Conservation (phyloP, 64 coral and sea anemone genomes). For the Hydrozoanthus tunicans region DNA sequence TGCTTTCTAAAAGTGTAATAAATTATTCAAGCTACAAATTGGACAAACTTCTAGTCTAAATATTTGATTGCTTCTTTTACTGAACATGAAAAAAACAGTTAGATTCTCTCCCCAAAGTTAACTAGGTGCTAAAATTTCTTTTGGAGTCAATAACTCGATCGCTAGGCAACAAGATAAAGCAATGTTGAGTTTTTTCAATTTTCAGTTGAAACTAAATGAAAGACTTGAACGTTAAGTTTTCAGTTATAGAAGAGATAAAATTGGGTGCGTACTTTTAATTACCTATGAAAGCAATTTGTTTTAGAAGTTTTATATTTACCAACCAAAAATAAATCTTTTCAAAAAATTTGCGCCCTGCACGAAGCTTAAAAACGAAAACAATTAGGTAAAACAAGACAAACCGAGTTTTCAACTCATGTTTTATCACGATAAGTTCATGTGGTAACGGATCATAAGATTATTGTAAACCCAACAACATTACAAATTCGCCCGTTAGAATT, state of each 20-base stretch:
- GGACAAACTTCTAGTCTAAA: neutral
- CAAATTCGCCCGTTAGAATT: neutral
- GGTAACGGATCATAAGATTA: neutral
- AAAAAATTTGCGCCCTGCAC: neutral
- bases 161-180: too few species aligned
- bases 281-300: slow-evolving; percentile 15
- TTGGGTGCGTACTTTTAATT: slow-evolving; percentile 20
- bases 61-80: neutral
- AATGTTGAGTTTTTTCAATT: neutral
- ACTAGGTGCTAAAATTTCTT: neutral
- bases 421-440: neutral
- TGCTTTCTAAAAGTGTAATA: neutral
- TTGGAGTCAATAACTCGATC: neutral
- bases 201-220: neutral
- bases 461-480: neutral
- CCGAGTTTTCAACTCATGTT: neutral
- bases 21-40: slow-evolving; percentile 36
- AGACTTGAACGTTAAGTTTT: neutral
- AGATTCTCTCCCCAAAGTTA: neutral
- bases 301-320: slow-evolving; percentile 27
- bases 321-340: slow-evolving; percentile 26
- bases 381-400: neutral
- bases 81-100: neutral
- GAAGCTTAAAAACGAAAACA: neutral
- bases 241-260: neutral